Conservation (phyloP, 2,113 vertebrate species). For the Synchiropus splendidus region DNA sequence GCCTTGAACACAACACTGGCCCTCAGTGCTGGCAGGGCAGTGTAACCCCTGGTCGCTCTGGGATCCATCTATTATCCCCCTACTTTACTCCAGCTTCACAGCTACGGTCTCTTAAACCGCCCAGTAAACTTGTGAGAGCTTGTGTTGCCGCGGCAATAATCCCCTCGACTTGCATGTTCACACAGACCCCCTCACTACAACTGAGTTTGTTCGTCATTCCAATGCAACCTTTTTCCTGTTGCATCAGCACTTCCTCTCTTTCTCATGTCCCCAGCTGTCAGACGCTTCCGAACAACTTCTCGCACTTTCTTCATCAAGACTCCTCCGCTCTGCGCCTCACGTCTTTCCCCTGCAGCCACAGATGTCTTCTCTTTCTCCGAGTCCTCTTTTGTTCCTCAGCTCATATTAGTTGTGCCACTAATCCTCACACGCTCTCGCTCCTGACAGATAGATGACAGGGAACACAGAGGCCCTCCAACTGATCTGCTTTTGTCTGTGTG, state of each 20-base stretch:
- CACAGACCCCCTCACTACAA: not conserved
- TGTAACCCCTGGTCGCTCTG: slow-evolving; percentile 1
- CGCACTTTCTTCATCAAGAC: not conserved
- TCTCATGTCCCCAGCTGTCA: slow-evolving; percentile 9
- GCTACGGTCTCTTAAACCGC: not conserved
- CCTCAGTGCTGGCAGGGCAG: not conserved
- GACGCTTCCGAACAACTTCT: not conserved
- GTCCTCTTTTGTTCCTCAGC: not conserved
- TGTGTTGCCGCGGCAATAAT: slow-evolving; percentile 10
- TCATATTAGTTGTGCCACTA: slow-evolving; percentile 33
- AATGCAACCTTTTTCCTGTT: slow-evolving; percentile 12
- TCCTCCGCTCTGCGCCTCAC: slow-evolving; percentile 1
- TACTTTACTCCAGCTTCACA: not conserved
- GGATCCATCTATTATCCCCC: slow-evolving; percentile 5
- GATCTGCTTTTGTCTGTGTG: slow-evolving; percentile 24
- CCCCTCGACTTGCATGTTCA: slow-evolving; percentile 3
- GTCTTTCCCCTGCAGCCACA: slow-evolving; percentile 2
- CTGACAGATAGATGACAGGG: slow-evolving; percentile 14
- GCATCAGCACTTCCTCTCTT: slow-evolving; percentile 12
- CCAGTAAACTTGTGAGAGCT: slow-evolving; percentile 7
- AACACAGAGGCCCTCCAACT: slow-evolving; percentile 9
- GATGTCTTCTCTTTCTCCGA: slow-evolving; percentile 1
- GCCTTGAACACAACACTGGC: no score
- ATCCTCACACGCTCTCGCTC: slow-evolving; percentile 29
- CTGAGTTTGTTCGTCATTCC: slow-evolving; percentile 7